These are phyloP conservation scores for Oenanthe melanoleuca DNA, from an alignment of 2,113 vertebrate genomes.

Conservation along the genomic window DNA sequence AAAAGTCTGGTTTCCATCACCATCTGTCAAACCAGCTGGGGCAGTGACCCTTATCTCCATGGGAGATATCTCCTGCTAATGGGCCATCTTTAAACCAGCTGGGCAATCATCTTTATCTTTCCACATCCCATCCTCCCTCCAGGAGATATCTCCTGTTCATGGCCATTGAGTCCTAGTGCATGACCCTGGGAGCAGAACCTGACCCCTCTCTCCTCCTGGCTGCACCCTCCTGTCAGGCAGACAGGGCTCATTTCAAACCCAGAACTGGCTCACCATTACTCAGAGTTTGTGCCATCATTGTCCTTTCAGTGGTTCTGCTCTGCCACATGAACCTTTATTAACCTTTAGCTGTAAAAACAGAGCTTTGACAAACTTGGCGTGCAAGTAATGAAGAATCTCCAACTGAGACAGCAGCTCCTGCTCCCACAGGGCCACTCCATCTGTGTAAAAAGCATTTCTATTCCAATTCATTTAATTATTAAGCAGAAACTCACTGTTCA, in stretches of 20 bases:
- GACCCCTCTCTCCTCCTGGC: fast-evolving
- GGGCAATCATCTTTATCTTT: too few relatives aligned
- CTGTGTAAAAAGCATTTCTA: background rate
- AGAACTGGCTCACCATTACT: background rate
- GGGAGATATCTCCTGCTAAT: too few relatives aligned
- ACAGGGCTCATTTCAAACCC: background rate
- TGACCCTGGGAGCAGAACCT: background rate
- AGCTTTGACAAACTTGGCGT: fast-evolving
- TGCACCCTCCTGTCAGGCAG: background rate
- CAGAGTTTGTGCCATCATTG: fast-evolving
- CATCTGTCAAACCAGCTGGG: too few relatives aligned
- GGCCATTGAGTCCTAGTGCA: too few relatives aligned
- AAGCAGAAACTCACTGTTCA: background rate
- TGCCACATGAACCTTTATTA: background rate
- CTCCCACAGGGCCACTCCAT: background rate
- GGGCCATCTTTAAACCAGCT: too few relatives aligned
- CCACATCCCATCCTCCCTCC: too few relatives aligned
- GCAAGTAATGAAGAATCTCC: background rate
- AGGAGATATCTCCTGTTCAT: too few relatives aligned
- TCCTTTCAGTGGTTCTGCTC: background rate
- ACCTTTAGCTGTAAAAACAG: background rate
- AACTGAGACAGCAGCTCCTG: background rate
- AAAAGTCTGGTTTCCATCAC: too few relatives aligned
- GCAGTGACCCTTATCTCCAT: too few relatives aligned
- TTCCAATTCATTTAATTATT: background rate